phyloP scores from a whole-genome alignment of 2,888 invertebrate species.

The Amphipyra tragopoginis region DNA sequence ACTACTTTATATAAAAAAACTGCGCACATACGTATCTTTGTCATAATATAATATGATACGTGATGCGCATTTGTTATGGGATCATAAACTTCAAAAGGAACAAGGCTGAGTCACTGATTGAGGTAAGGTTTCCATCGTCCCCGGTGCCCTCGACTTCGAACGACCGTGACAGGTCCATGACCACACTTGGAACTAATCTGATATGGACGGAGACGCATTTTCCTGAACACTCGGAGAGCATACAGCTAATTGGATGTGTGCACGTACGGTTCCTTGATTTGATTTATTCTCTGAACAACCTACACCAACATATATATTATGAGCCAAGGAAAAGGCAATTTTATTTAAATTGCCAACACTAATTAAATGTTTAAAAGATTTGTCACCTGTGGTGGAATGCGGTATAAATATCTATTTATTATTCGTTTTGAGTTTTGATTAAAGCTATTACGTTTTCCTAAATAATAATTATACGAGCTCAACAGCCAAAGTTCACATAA shows the following conservation, averaged over 20 bases:
- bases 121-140: constrained; percentile 58
- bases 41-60: constrained; percentile 57
- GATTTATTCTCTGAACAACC: constrained; percentile 16
- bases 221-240: constrained; percentile 61
- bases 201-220: constrained; percentile 60
- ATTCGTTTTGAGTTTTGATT: neutral
- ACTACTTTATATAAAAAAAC: constrained; percentile 23
- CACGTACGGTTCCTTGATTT: constrained; percentile 24
- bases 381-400: neutral
- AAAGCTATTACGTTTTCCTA: neutral
- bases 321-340: constrained; percentile 21
- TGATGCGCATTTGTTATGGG: constrained; percentile 62
- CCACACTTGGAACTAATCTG: constrained; percentile 62
- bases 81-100: constrained; percentile 62
- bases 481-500: constrained; percentile 6
- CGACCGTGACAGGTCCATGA: constrained; percentile 74
- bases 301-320: neutral
- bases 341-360: constrained; percentile 19
- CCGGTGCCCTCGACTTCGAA: constrained; percentile 72
- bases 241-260: constrained; percentile 18
- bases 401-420: neutral
- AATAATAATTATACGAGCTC: too few species aligned
- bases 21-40: constrained; percentile 7
- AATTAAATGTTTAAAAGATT: neutral
- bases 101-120: constrained; percentile 68